Base-by-base conservation (phyloP, 2,797 vertebrate genomes). In the Morus bassanus region DNA sequence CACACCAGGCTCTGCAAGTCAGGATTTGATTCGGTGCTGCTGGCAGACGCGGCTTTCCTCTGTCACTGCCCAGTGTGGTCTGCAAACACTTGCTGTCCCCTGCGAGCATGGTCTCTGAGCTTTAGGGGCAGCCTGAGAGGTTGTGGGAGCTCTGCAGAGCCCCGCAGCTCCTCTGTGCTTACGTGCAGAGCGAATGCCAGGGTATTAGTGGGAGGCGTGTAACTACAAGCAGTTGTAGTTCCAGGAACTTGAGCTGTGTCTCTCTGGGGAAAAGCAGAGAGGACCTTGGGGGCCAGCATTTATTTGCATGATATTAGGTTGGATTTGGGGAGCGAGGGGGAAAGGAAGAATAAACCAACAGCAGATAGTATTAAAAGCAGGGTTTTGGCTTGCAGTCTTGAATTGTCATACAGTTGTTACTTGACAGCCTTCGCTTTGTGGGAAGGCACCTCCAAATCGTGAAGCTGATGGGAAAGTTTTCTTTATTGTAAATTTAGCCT, bases 51-150 rank as follows among this genome's bases (percentile, higher is more conserved):
- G 63, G 35, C 35, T 91, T 73, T 80, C 22, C 37, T 85, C 77
- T 65, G 21, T 45, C 56, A 6, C 70, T 76, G 73, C 61, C 67
- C 77, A 21, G 0, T 0, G 0, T 8, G 72, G 15, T 56, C 48
- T 81, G 81, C 54, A 39, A 19, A 50, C 1, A 0, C 23, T 88
- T 48, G 33, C 46, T 87, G 83, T 35, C 37, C 68, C 33, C 48
- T 27, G n/a, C 33, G 51, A 67, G 57, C 51, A 3, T 30, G 0
- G 0, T 2, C 30, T 25, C 56, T 18, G 70, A 75, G 68, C 51
- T 79, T 23, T 27, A 25, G 57, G 53, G 30, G 25, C 81, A 75
- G 72, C n/a, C 24, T 0, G 0, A 60, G 63, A 76, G 54, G 57
- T 25, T 9, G n/a, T 28, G 41, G 85, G 64, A 79, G 73, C 74